Conservation (phyloP, 2,797 vertebrate species). For the Hylomyscus alleni region DNA sequence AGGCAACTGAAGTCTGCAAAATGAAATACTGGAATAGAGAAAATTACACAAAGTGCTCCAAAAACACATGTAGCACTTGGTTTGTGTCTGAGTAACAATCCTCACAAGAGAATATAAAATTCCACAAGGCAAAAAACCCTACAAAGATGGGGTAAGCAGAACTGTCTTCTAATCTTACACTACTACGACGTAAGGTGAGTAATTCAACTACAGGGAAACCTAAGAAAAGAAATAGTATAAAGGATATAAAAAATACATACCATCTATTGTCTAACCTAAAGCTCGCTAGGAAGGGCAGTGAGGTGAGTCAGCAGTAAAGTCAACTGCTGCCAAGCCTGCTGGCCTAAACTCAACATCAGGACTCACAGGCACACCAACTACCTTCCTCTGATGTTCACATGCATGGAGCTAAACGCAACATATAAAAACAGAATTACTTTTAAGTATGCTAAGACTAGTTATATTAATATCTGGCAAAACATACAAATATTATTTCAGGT, state of each 20-base stretch:
- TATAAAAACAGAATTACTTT: not conserved
- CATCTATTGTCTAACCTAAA: not conserved
- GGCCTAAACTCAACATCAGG: not conserved
- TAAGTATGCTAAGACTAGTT: not conserved
- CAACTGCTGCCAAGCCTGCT: not conserved
- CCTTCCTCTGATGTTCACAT: not conserved
- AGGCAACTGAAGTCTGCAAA: conserved; percentile 28
- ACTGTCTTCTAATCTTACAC: conserved; percentile 36
- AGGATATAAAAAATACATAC: not conserved
- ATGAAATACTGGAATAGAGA: not conserved
- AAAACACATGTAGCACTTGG: not conserved
- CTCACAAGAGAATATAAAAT: not conserved
- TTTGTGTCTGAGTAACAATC: conserved; percentile 18
- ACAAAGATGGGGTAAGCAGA: not conserved
- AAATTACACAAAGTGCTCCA: conserved; percentile 6
- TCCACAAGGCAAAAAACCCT: not conserved
- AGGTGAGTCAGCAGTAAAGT: not conserved
- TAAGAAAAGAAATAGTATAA: not conserved
- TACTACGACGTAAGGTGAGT: not conserved
- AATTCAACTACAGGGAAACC: not conserved
- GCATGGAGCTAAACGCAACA: not conserved
- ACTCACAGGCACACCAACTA: not conserved
- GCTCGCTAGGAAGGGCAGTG: not conserved
- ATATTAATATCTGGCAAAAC: conserved; percentile 17
- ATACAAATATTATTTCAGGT: not conserved